Evolutionary conservation across 2,797 vertebrate species (phyloP).

Genomic region (Adelosebastes latens): DNA sequence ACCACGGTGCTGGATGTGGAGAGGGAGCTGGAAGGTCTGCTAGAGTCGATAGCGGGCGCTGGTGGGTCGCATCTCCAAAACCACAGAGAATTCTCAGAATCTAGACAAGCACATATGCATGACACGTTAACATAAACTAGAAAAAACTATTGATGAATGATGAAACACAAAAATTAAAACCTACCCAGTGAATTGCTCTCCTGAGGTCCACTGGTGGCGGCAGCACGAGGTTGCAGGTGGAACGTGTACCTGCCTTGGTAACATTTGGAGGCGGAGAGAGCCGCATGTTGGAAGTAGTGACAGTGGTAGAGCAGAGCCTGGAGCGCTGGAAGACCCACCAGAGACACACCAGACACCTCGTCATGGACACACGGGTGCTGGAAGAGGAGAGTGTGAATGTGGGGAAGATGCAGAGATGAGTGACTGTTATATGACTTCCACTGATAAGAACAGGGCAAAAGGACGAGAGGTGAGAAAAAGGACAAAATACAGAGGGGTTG

Average conservation of each 20-base stretch:
- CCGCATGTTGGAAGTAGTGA: slow-evolving; percentile 91
- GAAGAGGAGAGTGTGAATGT: not conserved
- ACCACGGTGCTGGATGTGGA: slow-evolving; percentile 95
- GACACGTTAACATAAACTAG: not conserved
- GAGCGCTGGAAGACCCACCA: slow-evolving; percentile 90
- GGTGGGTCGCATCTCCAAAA: slow-evolving; percentile 82
- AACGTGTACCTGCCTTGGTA: slow-evolving; percentile 87
- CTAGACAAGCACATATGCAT: slow-evolving; percentile 59
- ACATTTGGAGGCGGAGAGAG: slow-evolving; percentile 85
- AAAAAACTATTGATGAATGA: not conserved
- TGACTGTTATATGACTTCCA: not conserved
- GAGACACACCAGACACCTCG: slow-evolving; percentile 89
- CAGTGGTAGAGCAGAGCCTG: slow-evolving; percentile 91
- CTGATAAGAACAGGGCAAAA: not conserved
- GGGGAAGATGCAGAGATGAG: not conserved
- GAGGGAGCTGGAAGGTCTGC: slow-evolving; percentile 85
- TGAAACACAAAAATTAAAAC: not conserved
- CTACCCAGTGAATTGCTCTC: slow-evolving; percentile 53
- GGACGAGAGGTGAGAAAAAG: not conserved
- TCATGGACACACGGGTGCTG: slow-evolving; percentile 94
- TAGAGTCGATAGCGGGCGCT: slow-evolving; percentile 67
- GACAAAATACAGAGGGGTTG: not conserved
- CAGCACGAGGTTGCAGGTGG: slow-evolving; percentile 61
- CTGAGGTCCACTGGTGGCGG: not conserved
- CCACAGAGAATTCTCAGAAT: slow-evolving; percentile 87